Evolutionary conservation across 2,888 invertebrate species (phyloP), one percentile per base, ranked within the genome.

Genomic region (Dendrolimus pini): DNA sequence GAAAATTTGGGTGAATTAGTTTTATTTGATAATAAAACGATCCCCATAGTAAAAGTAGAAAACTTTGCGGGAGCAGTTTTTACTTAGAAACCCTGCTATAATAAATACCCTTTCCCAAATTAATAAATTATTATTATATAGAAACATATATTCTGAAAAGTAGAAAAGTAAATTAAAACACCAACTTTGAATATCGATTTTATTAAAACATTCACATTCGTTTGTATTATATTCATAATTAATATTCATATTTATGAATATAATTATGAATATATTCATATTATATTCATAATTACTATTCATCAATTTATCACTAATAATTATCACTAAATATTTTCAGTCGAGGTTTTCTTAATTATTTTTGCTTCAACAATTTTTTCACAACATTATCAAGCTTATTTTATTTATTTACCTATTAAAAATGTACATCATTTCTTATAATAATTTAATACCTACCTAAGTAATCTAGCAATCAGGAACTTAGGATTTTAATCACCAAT

Each of bases 171-270:
- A 47, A 47, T 47, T 10, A 47, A 47, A 47, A 9, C 47, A 47
- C 9, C 8, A 12, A 10, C 10, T 2, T 12, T 12, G 9, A 9
- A 47, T 47, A 62, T 70, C 69, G 67, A 66, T 77, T 81, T 78
- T 80, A 82, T 77, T 78, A 78, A 79, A 83, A 78, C 80, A 75
- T 82, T 82, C 79, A 82, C 82, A 85, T 83, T 83, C 75, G 72
- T 18, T 54, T 54, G 41, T 30, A 18, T 74, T 54, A 54, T 12
- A 54, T 10, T 54, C 14, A 54, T 55, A 41, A 42, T 14, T 56
- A 56, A 30, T 52, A 18, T 41, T 56, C 55, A 55, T 55, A 18
- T 18, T 18, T 18, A 18, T 18, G 18, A 18, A 18, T 18, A 18
- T 47, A 2, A 47, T 47, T 47, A 47, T 47, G 3, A 47, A 47